A percentile compares a stretch with the other conserved stretches of the same genome.
These are phyloP conservation scores for Drosophila willistoni DNA, from an alignment of 1,140 invertebrate genomes.

Conservation along the genomic window DNA sequence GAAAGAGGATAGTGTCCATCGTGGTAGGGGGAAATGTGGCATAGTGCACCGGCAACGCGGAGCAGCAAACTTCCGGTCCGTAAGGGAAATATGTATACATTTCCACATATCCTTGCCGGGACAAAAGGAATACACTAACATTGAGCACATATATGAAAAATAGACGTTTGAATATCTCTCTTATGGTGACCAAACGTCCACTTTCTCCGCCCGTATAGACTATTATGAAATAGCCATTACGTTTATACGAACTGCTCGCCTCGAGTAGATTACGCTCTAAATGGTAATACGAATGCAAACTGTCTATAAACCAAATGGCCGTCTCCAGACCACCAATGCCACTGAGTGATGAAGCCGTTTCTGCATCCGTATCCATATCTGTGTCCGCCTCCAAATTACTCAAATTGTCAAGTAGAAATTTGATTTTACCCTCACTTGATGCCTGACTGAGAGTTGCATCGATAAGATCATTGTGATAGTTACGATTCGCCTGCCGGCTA, in stretches of 20 bases:
- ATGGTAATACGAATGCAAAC: constrained; percentile 52
- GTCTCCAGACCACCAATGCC: constrained; percentile 30
- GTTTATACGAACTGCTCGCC: constrained; percentile 48
- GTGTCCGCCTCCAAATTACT: not conserved
- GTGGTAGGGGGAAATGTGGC: constrained; percentile 46
- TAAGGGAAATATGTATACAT: constrained; percentile 77
- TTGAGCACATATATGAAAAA: constrained; percentile 68
- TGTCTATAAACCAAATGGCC: constrained; percentile 72
- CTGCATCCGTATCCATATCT: not conserved
- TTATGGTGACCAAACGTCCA: constrained; percentile 41
- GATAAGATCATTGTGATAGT: constrained; percentile 65
- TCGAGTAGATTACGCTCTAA: constrained; percentile 54
- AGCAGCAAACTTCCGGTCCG: constrained; percentile 52
- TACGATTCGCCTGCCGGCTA: constrained; percentile 31
- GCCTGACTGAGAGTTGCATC: constrained; percentile 40
- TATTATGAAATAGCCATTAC: constrained; percentile 65
- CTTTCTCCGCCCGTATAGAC: constrained; percentile 68
- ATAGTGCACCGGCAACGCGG: constrained; percentile 58
- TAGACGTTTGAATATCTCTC: constrained; percentile 62
- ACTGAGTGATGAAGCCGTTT: constrained; percentile 17
- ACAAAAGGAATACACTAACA: constrained; percentile 60
- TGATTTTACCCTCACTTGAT: constrained; percentile 28
- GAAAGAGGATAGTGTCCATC: constrained; percentile 37
- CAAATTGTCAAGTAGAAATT: constrained; percentile 45
- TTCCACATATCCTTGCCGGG: constrained; percentile 32